Percentiles rank a stretch among this genome's conserved stretches.
Evolutionary conservation across 2,113 vertebrate species (phyloP).

Genomic region (Barnardius zonarius): DNA sequence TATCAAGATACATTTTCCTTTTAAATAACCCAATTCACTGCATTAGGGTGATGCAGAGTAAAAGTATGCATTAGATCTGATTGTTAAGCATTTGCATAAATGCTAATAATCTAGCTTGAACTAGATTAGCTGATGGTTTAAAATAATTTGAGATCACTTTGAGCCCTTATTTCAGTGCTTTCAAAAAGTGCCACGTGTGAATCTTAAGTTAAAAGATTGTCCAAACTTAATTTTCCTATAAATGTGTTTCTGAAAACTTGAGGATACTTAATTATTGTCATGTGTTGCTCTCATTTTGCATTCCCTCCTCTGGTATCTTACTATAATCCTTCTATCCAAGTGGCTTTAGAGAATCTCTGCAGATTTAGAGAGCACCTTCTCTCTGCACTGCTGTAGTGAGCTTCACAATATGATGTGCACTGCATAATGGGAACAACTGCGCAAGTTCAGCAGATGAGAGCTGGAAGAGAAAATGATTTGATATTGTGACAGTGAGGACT

Average conservation of each 20-base stretch:
- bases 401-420: not conserved
- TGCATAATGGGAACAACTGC: conserved; percentile 7
- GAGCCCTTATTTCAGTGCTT: not conserved
- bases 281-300: not conserved
- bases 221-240: not conserved
- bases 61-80: not conserved
- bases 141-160: not conserved
- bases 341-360: conserved; percentile 38
- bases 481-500: not conserved
- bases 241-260: not conserved
- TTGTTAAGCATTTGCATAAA: conserved; percentile 5
- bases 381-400: not conserved
- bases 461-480: conserved; percentile 13
- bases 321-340: not conserved
- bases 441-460: not conserved
- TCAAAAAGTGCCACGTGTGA: not conserved
- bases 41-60: not conserved
- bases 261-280: not conserved
- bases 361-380: not conserved
- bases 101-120: not conserved
- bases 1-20: not conserved
- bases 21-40: not conserved
- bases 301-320: not conserved
- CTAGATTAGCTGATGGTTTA: conserved; percentile 35
- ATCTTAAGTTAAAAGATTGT: not conserved